Base-by-base conservation (phyloP, 2,113 vertebrate genomes). In the Hirundichthys speculiger region DNA sequence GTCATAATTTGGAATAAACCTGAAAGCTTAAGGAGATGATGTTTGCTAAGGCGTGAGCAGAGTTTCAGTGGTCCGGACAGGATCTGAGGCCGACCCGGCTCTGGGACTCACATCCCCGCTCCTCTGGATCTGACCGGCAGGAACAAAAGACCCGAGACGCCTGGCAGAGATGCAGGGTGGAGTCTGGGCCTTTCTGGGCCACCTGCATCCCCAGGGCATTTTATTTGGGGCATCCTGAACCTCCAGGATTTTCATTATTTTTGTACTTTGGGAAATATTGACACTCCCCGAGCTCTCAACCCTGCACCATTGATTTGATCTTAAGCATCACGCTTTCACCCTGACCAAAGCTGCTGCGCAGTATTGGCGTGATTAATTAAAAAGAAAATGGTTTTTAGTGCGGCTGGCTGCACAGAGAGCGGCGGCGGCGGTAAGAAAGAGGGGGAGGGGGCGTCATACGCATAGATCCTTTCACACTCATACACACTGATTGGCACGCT, bases 361-460 rank as follows among this genome's bases (percentile, higher is more conserved):
- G 88, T 93, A 90, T 92, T 87, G 90, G 86, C 67, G 53, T 92
- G 93, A 95, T 94, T 96, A 93, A 94, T 96, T 95, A 92, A 90
- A 94, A 94, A 94, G 91, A 85, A 94, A 94, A 94, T 90, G 87
- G 64, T 94, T 94, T 95, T 93, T 91, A 92, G 84, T 88, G 89
- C 80, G 86, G 77, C 65, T 93, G 94, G 82, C 88, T 93, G 90
- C 64, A 78, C 89, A 62, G 75, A 78, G 53, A 72, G 92, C 81
- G 84, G 79, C 59, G 64, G 72, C 30, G 58, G 71, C 51, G 42
- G 20, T 22, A 34, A 49, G 69, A 55, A 14, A 18, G 38, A 42
- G 57, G 70, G 43, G 51, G 38, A 56, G 18, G 64, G 42, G 47
- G 1, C 6, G 15, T 6, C 2, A 18, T 7, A 50, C 39, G 43